Evolutionary conservation across 2,113 vertebrate genomes (phyloP).

Genomic region (Sterna hirundo): DNA sequence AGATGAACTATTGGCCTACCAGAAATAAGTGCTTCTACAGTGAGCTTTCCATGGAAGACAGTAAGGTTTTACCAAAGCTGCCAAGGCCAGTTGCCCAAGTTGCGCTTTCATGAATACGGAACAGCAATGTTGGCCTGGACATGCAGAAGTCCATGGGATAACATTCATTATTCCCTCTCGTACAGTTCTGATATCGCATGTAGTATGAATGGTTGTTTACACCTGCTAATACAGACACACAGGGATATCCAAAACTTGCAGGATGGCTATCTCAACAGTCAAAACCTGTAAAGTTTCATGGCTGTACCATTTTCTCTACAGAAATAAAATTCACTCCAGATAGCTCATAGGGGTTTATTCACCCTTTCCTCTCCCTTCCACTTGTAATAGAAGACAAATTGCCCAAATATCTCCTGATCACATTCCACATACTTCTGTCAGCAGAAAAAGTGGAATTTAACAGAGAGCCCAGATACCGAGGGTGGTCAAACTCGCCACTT

Average conservation of each 20-base stretch:
- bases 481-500: constrained; percentile 44
- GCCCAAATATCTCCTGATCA: constrained; percentile 32
- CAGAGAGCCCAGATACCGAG: not conserved
- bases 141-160: not conserved
- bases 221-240: not conserved
- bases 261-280: not conserved
- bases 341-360: not conserved
- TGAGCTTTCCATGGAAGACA: not conserved
- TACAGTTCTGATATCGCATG: not conserved
- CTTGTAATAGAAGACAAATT: constrained; percentile 44
- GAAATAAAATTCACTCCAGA: not conserved
- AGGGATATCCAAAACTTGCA: not conserved
- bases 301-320: not conserved
- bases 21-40: not conserved
- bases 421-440: constrained; percentile 54
- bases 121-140: not conserved
- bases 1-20: not conserved
- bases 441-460: constrained; percentile 39
- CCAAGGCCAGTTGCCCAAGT: not conserved
- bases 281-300: not conserved
- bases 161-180: not conserved
- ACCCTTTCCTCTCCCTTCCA: not conserved
- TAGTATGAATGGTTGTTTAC: not conserved
- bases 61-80: not conserved
- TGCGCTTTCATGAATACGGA: not conserved